These are phyloP conservation scores for Buathra laborator DNA, from an alignment of 2,888 invertebrate species.

Conservation along the genomic window DNA sequence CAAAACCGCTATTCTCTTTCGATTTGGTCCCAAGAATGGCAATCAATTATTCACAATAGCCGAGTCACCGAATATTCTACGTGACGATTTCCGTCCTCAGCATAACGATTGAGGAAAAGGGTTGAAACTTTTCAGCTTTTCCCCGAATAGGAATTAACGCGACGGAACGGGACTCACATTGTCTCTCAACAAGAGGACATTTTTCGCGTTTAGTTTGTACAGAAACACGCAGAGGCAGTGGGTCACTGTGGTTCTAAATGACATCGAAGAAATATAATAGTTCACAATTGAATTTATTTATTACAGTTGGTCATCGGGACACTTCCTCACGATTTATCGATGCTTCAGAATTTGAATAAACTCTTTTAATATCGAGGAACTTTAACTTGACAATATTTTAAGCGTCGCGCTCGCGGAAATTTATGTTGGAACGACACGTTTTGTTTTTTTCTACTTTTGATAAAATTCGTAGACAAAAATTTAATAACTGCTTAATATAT, in stretches of 20 bases:
- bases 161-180: background rate
- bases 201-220: conserved; percentile 53
- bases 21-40: too few species aligned
- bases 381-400: too few species aligned
- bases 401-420: too few species aligned
- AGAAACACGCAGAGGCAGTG: conserved; percentile 61
- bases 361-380: background rate
- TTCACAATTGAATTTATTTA: background rate
- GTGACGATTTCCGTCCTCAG: background rate
- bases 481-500: too few species aligned
- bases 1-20: background rate
- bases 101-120: background rate
- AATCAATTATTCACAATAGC: background rate
- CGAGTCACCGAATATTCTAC: background rate
- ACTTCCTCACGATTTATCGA: background rate
- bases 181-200: conserved; percentile 27
- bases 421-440: too few species aligned
- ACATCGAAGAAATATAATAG: conserved; percentile 50
- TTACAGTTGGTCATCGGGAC: background rate
- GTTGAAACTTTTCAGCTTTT: conserved; percentile 48
- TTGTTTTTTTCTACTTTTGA: too few species aligned
- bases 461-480: too few species aligned
- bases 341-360: background rate
- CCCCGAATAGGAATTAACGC: conserved; percentile 35
- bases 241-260: conserved; percentile 73